These are phyloP conservation scores for Zaprionus ghesquierei DNA, from an alignment of 1,140 invertebrate genomes.

Conservation along the genomic window DNA sequence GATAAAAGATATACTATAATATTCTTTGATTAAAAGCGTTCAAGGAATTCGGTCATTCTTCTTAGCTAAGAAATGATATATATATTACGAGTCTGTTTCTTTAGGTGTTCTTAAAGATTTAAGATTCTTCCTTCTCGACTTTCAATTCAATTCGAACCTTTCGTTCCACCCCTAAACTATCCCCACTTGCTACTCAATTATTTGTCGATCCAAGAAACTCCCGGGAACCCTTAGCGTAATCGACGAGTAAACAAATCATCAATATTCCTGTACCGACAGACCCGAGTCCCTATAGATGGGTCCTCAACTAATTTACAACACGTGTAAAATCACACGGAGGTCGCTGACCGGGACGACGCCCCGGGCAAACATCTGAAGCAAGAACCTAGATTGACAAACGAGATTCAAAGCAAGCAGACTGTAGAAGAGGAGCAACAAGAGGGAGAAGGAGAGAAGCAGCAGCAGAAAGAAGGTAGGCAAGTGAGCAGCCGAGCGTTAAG, in stretches of 20 bases:
- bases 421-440: conserved; percentile 14
- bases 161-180: neutral
- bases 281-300: conserved; percentile 14
- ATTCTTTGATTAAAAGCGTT: neutral
- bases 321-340: conserved; percentile 66
- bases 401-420: conserved; percentile 68
- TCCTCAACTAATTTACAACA: conserved; percentile 80
- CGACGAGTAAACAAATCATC: conserved; percentile 61
- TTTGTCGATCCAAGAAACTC: conserved; percentile 18
- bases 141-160: neutral
- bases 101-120: neutral
- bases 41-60: neutral
- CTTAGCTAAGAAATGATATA: neutral
- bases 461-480: conserved; percentile 33
- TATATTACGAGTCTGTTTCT: neutral
- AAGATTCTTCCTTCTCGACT: neutral
- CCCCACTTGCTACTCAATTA: neutral
- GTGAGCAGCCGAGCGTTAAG: conserved; percentile 64
- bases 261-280: conserved; percentile 43
- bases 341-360: conserved; percentile 66
- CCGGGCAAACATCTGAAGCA: conserved; percentile 64
- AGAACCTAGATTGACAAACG: conserved; percentile 74
- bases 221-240: conserved; percentile 12
- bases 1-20: neutral
- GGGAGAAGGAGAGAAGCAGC: neutral